Base-by-base conservation (phyloP, 2,888 invertebrate genomes). In the Elmis aenea region DNA sequence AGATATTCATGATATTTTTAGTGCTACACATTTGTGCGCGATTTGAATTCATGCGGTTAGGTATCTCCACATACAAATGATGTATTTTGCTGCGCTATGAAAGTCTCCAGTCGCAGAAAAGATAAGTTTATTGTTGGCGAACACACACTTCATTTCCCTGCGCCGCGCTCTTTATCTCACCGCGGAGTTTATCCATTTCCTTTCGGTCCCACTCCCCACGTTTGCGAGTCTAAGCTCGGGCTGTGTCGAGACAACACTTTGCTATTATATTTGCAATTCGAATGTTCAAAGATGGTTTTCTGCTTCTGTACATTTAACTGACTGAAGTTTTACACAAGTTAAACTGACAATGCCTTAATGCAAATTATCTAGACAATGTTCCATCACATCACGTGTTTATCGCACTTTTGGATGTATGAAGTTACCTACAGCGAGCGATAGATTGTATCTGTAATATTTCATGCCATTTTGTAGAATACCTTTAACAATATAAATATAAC, bases 71-170 rank as follows among this genome's bases (percentile, higher is more conserved):
- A 64, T 64, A 64, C 63, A 65, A 66, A 66, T 64, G 64, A 65
- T 64, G 62, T 64, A 64, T 64, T 63, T 64, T 60, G 60, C 59
- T 52, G 37, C 55, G 54, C 55, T 52, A 54, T 58, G 56, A 56
- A 60, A 59, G 60, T 62, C 59, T 60, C 59, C 60, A 62, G 57
- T 62, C 59, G 60, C 57, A 61, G 62, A 64, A 64, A 61, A 64
- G 65, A 65, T 64, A 65, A 65, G 63, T 65, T 62, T 64, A 65
- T 65, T 65, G 64, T 65, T 62, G 61, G 62, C 59, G 57, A 59
- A 61, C 62, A 59, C 61, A 64, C 63, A 65, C 65, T 64, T 64
- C 64, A 64, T 64, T 64, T 64, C 63, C 63, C 62, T 61, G 57
- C 54, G 55, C 54, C 56, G 58, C 59, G 61, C 57, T 59, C 62